Conservation (phyloP, 2,797 vertebrate genomes). For the Enteromius argenteus region DNA sequence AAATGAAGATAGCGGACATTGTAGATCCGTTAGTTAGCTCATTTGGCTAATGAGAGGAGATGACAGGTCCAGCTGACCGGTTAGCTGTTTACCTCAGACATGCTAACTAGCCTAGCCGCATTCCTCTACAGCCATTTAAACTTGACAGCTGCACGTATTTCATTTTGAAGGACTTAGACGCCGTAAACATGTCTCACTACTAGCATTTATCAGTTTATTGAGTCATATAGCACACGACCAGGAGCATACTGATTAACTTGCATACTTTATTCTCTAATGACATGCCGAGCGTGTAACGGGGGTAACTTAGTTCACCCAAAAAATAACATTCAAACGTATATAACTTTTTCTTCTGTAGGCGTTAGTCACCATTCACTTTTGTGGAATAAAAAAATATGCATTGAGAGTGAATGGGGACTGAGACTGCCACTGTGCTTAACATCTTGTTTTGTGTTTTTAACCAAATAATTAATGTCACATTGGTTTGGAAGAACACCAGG, state of each 20-base stretch:
- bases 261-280: not conserved
- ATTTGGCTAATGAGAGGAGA: not conserved
- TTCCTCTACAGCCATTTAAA: slow-evolving; percentile 32
- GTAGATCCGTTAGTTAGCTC: not conserved
- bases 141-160: slow-evolving; percentile 14
- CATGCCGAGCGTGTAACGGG: not conserved
- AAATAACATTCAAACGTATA: too few relatives aligned
- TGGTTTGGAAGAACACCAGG: not conserved
- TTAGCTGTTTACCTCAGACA: slow-evolving; percentile 40
- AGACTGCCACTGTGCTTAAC: not conserved
- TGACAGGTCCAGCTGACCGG: slow-evolving; percentile 59
- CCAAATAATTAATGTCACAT: not conserved
- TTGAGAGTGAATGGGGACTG: not conserved
- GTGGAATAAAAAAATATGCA: not conserved
- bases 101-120: slow-evolving; percentile 50
- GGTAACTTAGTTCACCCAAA: too few relatives aligned
- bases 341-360: not conserved
- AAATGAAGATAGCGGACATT: not conserved
- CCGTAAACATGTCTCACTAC: not conserved
- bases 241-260: not conserved
- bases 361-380: not conserved
- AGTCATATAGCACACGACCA: not conserved
- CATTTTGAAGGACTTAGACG: not conserved
- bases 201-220: not conserved
- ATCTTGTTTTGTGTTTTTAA: not conserved